phyloP scores from a whole-genome alignment of 2,888 invertebrate species.

The Cryptops parisi region DNA sequence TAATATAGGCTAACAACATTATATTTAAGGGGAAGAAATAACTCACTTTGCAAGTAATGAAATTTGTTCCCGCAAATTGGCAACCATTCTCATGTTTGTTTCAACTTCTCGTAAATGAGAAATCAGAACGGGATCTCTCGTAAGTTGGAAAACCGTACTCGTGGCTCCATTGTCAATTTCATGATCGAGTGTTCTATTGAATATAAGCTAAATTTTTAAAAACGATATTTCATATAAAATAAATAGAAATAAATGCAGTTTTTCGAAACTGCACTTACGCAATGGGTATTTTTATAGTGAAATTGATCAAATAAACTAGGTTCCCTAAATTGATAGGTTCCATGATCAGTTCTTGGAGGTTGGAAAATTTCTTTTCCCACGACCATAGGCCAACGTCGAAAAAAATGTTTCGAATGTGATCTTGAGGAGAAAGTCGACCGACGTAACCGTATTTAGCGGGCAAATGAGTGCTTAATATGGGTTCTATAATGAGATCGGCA shows the following conservation, averaged over 20 bases:
- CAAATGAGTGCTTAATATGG: constrained; percentile 9
- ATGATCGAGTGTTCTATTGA: too few species aligned
- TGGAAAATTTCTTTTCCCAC: constrained; percentile 4
- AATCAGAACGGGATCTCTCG: constrained; percentile 1
- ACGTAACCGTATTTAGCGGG: constrained; percentile 10
- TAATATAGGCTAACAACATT: too few species aligned
- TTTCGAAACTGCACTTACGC: background rate
- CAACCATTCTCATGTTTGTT: background rate
- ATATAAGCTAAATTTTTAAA: too few species aligned
- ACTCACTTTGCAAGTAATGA: background rate
- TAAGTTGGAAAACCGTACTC: background rate
- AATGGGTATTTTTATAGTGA: too few species aligned
- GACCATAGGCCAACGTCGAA: constrained; percentile 9
- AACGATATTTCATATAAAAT: too few species aligned
- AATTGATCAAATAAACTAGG: constrained; percentile 1
- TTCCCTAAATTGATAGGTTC: background rate
- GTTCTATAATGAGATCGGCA: constrained; percentile 7
- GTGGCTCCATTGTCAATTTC: too few species aligned
- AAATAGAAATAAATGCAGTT: too few species aligned
- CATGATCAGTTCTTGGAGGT: background rate
- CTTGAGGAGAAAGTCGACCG: background rate
- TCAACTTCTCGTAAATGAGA: background rate
- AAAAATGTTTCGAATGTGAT: constrained; percentile 8
- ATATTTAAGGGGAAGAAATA: background rate
- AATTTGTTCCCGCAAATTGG: background rate